Base-by-base conservation (phyloP, 2,888 invertebrate genomes). In the Loripinus fragilis region DNA sequence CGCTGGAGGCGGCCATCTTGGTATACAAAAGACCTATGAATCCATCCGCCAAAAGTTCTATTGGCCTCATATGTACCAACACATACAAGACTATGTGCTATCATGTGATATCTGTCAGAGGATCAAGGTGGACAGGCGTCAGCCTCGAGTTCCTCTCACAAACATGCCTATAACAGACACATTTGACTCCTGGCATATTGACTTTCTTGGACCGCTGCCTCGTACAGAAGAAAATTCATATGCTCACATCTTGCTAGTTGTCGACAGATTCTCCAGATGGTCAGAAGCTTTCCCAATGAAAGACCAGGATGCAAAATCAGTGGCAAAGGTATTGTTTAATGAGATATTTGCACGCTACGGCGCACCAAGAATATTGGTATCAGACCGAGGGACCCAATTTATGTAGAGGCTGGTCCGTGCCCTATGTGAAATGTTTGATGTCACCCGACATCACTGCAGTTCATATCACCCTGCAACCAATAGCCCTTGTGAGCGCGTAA, bases 261-360 rank as follows among this genome's bases (percentile, higher is more conserved):
- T 83, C 20, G 81, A 86, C n/a, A 76, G 64, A 20, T 81, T 74
- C 38, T 71, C 77, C 10, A 41, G 71, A 30, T 81, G 77, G 77
- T 42, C 35, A 30, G 80, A 80, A 35, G 69, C 55, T 3, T 82
- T 82, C 76, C 74, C 82, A 2, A 25, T 79, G 65, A 65, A 71
- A 33, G 74, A 73, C 15, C 76, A 79, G 55, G 68, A 65, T 8
- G 79, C 82, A 45, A 71, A 66, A 50, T 73, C 75, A 64, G 78
- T 71, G 33, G 76, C 76, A 15, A 35, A 41, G 0, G 65, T 77
- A 30, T 52, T 80, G 45, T 82, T 74, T 65, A 74, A 28, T 25
- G 72, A 77, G 25, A 74, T 83, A 1, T 66, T 77, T 28, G 7
- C 67, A 28, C 67, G 67, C 15, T 67, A 67, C 23, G 79, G 81